A percentile compares a stretch with the other conserved stretches of the same genome.
Evolutionary conservation across 2,797 vertebrate species (phyloP).

Genomic region (Peromyscus melanophrys): DNA sequence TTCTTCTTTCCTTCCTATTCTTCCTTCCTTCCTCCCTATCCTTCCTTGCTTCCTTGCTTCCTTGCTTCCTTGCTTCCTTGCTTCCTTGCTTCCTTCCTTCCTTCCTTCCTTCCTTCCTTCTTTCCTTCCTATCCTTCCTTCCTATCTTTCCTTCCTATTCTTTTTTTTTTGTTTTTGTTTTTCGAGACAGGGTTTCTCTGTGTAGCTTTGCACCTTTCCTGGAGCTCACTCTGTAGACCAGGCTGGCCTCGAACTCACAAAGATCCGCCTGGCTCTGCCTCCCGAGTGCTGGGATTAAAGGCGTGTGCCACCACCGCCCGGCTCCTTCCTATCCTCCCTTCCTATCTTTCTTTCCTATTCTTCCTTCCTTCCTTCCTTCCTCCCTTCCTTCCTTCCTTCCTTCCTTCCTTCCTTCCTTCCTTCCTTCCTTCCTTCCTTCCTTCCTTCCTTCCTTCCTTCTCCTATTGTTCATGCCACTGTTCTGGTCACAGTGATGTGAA

Average conservation of each 20-base stretch:
- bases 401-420: neutral
- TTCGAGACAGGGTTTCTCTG: too few relatives aligned
- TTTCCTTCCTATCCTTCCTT: fast-evolving
- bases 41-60: neutral
- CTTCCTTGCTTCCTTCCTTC: neutral
- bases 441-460: neutral
- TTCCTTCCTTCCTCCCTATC: too few relatives aligned
- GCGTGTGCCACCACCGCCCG: too few relatives aligned
- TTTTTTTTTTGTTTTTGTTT: too few relatives aligned
- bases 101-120: neutral
- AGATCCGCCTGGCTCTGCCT: too few relatives aligned
- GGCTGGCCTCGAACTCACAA: too few relatives aligned
- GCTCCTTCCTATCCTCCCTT: neutral
- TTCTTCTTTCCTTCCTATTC: neutral
- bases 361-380: neutral
- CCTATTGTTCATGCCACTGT: neutral
- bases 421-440: neutral
- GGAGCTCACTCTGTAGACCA: too few relatives aligned
- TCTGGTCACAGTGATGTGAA: too few relatives aligned
- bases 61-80: too few relatives aligned
- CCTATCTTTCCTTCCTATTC: too few relatives aligned
- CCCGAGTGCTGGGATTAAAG: too few relatives aligned
- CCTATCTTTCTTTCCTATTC: neutral
- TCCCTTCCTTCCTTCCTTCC: neutral
- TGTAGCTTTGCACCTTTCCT: too few relatives aligned